These are phyloP conservation scores for Oreohelix idahoensis DNA, from an alignment of 1,140 invertebrate species.

Conservation along the genomic window DNA sequence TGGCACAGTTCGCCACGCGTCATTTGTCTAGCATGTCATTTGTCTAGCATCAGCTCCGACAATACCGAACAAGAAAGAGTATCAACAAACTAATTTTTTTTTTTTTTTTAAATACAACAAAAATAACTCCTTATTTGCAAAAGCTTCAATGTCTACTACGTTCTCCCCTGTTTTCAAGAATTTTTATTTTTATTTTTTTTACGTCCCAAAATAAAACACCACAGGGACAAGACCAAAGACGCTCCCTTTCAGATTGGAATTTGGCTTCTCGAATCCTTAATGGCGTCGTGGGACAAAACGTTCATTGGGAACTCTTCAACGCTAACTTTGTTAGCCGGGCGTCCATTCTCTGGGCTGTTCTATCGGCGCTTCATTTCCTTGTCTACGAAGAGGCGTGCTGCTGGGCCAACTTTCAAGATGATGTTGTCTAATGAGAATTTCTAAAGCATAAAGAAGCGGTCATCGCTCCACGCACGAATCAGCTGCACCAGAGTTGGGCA, in stretches of 20 bases:
- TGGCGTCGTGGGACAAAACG: background rate
- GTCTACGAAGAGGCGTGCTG: background rate
- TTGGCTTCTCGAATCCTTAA: background rate
- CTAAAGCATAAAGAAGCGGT: background rate
- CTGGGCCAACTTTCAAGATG: background rate
- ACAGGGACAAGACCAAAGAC: background rate
- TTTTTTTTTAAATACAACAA: too few relatives aligned
- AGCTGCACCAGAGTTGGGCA: background rate
- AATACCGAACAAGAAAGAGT: too few relatives aligned
- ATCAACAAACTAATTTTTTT: too few relatives aligned
- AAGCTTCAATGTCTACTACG: too few relatives aligned
- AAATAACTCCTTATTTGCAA: too few relatives aligned
- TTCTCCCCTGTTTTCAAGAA: too few relatives aligned
- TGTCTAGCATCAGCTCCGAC: too few relatives aligned
- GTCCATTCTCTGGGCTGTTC: background rate
- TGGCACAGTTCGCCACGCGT: too few relatives aligned
- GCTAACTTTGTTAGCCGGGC: constrained; percentile 4
- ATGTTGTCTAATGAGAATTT: background rate
- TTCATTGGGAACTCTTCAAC: background rate
- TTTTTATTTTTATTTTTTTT: background rate
- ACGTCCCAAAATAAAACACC: background rate
- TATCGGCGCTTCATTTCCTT: constrained; percentile 22
- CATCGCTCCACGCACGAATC: too few relatives aligned
- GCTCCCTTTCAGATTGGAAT: background rate
- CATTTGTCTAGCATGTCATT: too few relatives aligned